phyloP scores from a whole-genome alignment of 2,888 invertebrate species.

The Buathra laborator region DNA sequence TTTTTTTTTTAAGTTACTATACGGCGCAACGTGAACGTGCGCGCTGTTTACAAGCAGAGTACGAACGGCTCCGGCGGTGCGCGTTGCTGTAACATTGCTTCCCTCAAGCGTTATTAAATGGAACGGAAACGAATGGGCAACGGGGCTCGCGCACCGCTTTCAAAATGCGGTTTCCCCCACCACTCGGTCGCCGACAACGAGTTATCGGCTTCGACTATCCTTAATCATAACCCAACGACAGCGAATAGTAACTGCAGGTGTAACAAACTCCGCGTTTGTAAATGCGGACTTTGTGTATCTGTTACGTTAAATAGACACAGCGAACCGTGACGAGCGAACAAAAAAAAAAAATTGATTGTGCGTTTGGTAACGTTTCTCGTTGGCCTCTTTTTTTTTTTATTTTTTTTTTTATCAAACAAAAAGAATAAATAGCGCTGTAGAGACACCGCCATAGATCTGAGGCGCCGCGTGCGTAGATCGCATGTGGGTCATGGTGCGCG shows the following conservation, averaged over 20 bases:
- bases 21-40: too few species aligned
- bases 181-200: neutral
- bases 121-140: slow-evolving; percentile 52
- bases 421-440: slow-evolving; percentile 24
- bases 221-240: slow-evolving; percentile 45
- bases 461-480: slow-evolving; percentile 41
- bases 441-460: neutral
- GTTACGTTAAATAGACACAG: neutral
- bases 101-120: slow-evolving; percentile 51
- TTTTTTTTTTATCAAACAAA: slow-evolving; percentile 6
- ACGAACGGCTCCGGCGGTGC: slow-evolving; percentile 2
- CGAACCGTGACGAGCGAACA: neutral
- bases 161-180: slow-evolving; percentile 39
- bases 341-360: neutral
- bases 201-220: slow-evolving; percentile 27
- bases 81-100: slow-evolving; percentile 21
- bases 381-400: neutral
- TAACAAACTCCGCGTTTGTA: neutral
- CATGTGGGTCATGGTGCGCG: slow-evolving; percentile 73
- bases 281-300: neutral
- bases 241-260: slow-evolving; percentile 31
- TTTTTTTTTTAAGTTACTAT: too few species aligned
- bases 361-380: slow-evolving; percentile 39
- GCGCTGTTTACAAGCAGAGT: slow-evolving; percentile 2
- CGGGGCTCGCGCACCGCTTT: slow-evolving; percentile 38